Evolutionary conservation across 2,797 vertebrate species (phyloP), one percentile per base, ranked within the genome.

Genomic region (Varecia variegata): DNA sequence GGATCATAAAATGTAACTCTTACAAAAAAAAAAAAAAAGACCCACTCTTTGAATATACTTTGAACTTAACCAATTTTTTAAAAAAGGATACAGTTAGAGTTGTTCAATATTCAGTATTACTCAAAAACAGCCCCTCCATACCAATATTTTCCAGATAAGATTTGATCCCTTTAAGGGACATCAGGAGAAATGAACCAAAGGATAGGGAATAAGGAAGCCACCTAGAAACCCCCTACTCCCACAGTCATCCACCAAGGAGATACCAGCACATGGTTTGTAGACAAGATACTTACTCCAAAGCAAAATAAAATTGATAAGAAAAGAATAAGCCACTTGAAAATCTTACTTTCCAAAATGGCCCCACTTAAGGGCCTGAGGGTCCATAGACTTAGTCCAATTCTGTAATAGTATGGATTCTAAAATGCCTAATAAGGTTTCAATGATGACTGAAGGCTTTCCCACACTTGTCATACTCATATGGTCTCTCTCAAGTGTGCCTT

Each of bases 401-500:
- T 71, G 50, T 23, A 47, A 43, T 2, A 35, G 58, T 23, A 32
- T 90, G 76, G 50, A 67, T 62, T 79, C 92, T 84, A 71, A 71
- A 81, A 67, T 87, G 80, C 47, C 96, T 82, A 15, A 40, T 65
- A 23, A 96, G 84, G 45, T 73, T 86, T 68, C 60, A 86, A 1
- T 92, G 90, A 25, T 77, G 74, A 45, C 94, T 56, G 38, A 89
- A 95, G 74, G 68, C 30, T 50, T 82, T 79, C 14, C 87, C 87
- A 40, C 87, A 81, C 25, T 76, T 9, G 4, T n/a, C 82, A 71
- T 90, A 85, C 7, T 43, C 32, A 43, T 38, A 88, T 0, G 38
- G 94, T 52, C 87, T 93, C 93, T 89, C 90, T 77, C 83, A 84
- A 2, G 73, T 86, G 30, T 92, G 87, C 60, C 27, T 88, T 45